Evolutionary conservation across 2,113 vertebrate species (phyloP), one percentile per base, ranked within the genome.

Genomic region (Narcine bancroftii): DNA sequence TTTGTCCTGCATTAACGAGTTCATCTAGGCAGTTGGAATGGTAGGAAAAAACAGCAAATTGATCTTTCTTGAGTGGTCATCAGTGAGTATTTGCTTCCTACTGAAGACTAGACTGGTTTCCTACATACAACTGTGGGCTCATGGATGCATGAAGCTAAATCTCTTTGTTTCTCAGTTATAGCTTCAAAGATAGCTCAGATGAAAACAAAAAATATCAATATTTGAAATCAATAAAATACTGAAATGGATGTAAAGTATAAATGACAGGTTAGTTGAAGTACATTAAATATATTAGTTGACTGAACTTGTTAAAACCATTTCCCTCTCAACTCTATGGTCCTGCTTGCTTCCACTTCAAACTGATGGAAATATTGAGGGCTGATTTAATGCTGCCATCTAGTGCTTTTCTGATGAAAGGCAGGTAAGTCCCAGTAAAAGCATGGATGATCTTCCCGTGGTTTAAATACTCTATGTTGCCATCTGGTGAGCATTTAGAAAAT

Each of bases 351-450:
- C 0, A 60, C 33, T 87, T 60, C 5, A 85, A 36, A 1, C 29
- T 29, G 7, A 2, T 79, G 77, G 45, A 81, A 50, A 60, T 60
- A 60, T 60, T 87, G 36, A n/a, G 53, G 60, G n/a, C 33, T 19
- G n/a, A 69, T 69, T 91, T 69, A 21, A 69, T 66, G 89, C 65
- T 66, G 89, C 89, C 89, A 91, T 69, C 89, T 91, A 45, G 89
- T 91, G 89, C 10, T 69, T 15, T 47, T 26, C 42, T 91, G 45
- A 26, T 69, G 89, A 69, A 69, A 24, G 66, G 19, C 17, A 69
- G 21, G 66, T 69, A 69, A 24, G 21, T 69, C 19, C 26, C 66
- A 19, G 0, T 17, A 69, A 69, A 26, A 69, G 24, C 17, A 26
- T 24, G 21, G 66, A 4, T 3, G 9, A 60, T 60, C 15, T 60